Base-by-base conservation (phyloP, 2,888 invertebrate species). In the Thymelicus lineola region DNA sequence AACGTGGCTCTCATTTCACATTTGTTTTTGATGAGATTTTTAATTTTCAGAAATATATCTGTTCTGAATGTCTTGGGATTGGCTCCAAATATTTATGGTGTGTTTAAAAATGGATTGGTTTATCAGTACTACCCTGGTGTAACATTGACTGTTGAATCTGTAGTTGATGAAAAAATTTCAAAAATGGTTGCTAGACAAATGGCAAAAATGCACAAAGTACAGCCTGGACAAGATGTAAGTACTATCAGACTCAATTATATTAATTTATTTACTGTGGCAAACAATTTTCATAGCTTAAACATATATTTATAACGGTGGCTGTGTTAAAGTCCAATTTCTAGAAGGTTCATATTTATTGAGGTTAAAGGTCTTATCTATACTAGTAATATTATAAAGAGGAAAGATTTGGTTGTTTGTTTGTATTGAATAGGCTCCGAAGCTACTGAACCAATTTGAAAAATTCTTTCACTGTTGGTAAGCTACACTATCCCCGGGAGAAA, bases 51-150 rank as follows among this genome's bases (percentile, higher is more conserved):
- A 75, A 93, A 93, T 74, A 92, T 93, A 69, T 91, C 89, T 79
- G 84, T 82, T 45, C 79, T 93, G 6, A 90, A 98, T 85, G 94
- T 95, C 72, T 95, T 95, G 77, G 97, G 97, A 17, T 95, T 97
- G 79, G 98, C 98, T 58, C 97, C 99, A 65, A 95, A 96, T 61
- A 93, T 99, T 59, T 98, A 97, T 93, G 98, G 97, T 62, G 96
- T 97, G 60, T 99, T 99, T 90, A 95, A 96, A 78, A 99, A 99
- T 94, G 99, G 99, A 12, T 94, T 99, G 75, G 97, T 97, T 53
- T 99, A 99, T 87, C 96, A 98, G 86, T 98, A 95, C 86, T 95
- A 97, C 75, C 96, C 97, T 74, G 99, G 99, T 59, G 94, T 94
- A 72, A 97, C 97, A n/a, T 89, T 98, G 20, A 96, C 95, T 73